Evolutionary conservation across 2,888 invertebrate species (phyloP).

Genomic region (Onthophagus sagittarius): DNA sequence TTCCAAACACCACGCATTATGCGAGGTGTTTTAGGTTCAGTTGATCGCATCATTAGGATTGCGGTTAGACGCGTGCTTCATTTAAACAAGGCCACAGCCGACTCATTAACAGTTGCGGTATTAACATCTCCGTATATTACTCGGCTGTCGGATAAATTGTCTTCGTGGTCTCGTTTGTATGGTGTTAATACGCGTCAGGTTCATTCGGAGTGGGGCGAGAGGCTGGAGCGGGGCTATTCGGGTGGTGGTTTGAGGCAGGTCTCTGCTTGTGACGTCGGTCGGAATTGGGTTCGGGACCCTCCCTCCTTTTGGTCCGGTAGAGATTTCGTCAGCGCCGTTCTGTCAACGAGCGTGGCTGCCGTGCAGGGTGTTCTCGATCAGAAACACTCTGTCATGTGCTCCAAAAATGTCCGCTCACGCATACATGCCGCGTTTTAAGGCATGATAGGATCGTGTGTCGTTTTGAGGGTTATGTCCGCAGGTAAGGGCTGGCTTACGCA

Average conservation of each 20-base stretch:
- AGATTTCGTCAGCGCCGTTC: slow-evolving; percentile 33
- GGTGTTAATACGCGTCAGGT: background rate
- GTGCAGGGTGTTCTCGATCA: slow-evolving; percentile 29
- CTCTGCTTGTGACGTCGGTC: background rate
- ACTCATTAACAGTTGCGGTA: slow-evolving; percentile 10
- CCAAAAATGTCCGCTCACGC: slow-evolving; percentile 29
- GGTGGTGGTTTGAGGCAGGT: slow-evolving; percentile 21
- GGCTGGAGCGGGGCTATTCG: slow-evolving; percentile 20
- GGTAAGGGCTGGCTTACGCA: slow-evolving; percentile 9
- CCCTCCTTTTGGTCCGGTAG: slow-evolving; percentile 32
- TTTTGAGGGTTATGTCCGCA: background rate
- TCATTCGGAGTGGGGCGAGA: slow-evolving; percentile 6
- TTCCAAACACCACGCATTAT: slow-evolving; percentile 10
- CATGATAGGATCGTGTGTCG: slow-evolving; percentile 18
- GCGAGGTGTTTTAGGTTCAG: slow-evolving; percentile 8
- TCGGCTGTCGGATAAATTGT: slow-evolving; percentile 3
- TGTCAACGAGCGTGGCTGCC: slow-evolving; percentile 26
- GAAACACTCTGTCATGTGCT: slow-evolving; percentile 33
- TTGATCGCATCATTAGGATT: slow-evolving; percentile 9
- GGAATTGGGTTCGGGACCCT: slow-evolving; percentile 11
- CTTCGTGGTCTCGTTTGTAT: background rate
- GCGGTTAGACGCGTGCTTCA: slow-evolving; percentile 15
- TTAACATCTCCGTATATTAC: slow-evolving; percentile 8
- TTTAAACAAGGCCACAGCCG: background rate
- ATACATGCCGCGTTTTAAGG: slow-evolving; percentile 24